phyloP scores from a whole-genome alignment of 2,888 invertebrate species.

The Rhogogaster chlorosoma region DNA sequence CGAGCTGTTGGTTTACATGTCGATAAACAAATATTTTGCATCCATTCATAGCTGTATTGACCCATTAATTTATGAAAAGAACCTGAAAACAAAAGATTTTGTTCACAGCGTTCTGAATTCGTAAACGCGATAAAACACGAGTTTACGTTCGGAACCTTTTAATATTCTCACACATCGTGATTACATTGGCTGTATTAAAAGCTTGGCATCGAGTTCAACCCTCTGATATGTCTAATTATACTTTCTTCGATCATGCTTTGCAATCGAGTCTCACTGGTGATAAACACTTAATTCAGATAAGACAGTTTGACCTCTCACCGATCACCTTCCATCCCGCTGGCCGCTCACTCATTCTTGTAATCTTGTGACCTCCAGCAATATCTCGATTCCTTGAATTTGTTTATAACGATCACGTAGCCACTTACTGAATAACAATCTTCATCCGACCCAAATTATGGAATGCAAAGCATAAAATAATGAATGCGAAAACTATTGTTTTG shows the following conservation, averaged over 20 bases:
- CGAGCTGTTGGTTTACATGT: neutral
- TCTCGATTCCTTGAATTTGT: conserved; percentile 25
- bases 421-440: neutral
- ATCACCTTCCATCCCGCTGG: neutral
- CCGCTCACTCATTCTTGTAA: neutral
- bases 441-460: neutral
- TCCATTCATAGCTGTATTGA: neutral
- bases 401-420: neutral
- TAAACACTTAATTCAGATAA: neutral
- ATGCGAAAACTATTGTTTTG: neutral
- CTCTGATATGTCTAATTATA: conserved; percentile 1
- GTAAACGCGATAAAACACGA: neutral
- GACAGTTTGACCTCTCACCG: neutral
- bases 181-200: neutral
- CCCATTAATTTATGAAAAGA: neutral
- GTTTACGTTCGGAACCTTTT: neutral
- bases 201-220: neutral
- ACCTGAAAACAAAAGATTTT: neutral
- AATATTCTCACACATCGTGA: neutral
- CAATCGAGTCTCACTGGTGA: neutral
- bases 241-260: neutral
- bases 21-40: neutral
- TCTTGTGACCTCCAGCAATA: neutral
- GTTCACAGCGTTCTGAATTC: neutral
- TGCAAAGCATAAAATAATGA: neutral